Evolutionary conservation across 1,140 invertebrate species (phyloP).

Genomic region (Drosophila varians): DNA sequence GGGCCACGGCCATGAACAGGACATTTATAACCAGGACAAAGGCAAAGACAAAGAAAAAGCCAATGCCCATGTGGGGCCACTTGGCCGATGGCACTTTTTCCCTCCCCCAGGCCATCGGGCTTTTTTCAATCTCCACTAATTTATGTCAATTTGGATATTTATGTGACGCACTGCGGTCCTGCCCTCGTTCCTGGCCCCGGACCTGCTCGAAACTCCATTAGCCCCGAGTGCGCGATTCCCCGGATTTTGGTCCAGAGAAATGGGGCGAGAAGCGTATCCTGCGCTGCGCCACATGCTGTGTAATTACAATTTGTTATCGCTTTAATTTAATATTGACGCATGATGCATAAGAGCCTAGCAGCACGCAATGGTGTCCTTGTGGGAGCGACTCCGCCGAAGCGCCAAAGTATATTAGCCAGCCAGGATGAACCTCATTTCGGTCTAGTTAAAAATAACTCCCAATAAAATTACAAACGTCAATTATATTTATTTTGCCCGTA

Average conservation of each 20-base stretch:
- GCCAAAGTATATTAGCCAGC: neutral
- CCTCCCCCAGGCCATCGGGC: slow-evolving; percentile 4
- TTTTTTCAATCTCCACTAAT: slow-evolving; percentile 63
- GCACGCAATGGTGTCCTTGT: slow-evolving; percentile 2
- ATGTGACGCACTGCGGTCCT: slow-evolving; percentile 46
- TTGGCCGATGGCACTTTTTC: slow-evolving; percentile 11
- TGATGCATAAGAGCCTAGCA: slow-evolving; percentile 10
- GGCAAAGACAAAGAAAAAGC: slow-evolving; percentile 15
- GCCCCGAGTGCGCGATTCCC: slow-evolving; percentile 1
- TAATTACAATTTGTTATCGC: slow-evolving; percentile 65
- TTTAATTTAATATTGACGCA: slow-evolving; percentile 65
- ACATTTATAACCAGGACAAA: slow-evolving; percentile 48
- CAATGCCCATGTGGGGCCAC: slow-evolving; percentile 16
- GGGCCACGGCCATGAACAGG: slow-evolving; percentile 14
- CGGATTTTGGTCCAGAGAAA: neutral
- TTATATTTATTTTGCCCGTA: no score
- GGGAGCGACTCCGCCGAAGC: neutral
- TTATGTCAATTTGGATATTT: slow-evolving; percentile 64
- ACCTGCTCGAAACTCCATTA: slow-evolving; percentile 40
- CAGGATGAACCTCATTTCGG: neutral
- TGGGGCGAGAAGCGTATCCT: slow-evolving; percentile 7
- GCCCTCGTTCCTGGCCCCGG: neutral
- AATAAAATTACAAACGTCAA: neutral
- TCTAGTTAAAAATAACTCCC: neutral
- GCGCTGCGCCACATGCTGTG: slow-evolving; percentile 40